phyloP scores from a whole-genome alignment of 2,888 invertebrate species.

The Dasypogon diadema region DNA sequence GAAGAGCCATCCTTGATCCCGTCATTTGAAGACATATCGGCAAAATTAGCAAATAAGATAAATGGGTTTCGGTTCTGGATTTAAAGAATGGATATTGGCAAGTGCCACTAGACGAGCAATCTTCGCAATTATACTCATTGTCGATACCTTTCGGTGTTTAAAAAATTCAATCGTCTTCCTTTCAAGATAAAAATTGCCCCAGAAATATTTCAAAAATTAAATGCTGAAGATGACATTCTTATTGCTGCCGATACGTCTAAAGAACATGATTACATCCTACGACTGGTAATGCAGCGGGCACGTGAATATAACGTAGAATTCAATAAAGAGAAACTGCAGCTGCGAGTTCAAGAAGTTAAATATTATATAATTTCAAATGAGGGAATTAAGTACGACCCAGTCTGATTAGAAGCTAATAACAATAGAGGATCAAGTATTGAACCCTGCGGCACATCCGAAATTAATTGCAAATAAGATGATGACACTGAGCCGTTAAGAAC shows the following conservation, averaged over 20 bases:
- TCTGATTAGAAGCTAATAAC: constrained; percentile 27
- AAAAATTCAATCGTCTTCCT: too few species aligned
- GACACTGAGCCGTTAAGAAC: too few species aligned
- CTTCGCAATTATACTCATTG: neutral
- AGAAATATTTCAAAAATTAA: too few species aligned
- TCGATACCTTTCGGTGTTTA: too few species aligned
- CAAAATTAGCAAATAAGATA: neutral
- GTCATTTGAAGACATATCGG: neutral
- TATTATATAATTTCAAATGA: constrained; percentile 54
- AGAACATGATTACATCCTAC: too few species aligned
- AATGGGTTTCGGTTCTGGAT: neutral
- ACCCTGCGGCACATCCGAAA: too few species aligned
- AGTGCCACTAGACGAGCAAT: neutral
- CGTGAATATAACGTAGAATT: constrained; percentile 7
- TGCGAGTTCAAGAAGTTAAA: constrained; percentile 47
- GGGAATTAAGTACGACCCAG: constrained; percentile 51
- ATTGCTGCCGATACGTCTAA: neutral
- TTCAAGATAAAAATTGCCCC: too few species aligned
- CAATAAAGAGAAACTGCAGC: constrained; percentile 52
- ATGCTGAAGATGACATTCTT: neutral
- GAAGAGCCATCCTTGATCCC: too few species aligned
- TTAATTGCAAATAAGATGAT: too few species aligned
- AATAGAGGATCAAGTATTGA: too few species aligned
- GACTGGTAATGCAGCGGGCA: too few species aligned
- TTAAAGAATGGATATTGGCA: neutral